Base-by-base conservation (phyloP, 2,113 vertebrate genomes). In the Spilogale gracilis region DNA sequence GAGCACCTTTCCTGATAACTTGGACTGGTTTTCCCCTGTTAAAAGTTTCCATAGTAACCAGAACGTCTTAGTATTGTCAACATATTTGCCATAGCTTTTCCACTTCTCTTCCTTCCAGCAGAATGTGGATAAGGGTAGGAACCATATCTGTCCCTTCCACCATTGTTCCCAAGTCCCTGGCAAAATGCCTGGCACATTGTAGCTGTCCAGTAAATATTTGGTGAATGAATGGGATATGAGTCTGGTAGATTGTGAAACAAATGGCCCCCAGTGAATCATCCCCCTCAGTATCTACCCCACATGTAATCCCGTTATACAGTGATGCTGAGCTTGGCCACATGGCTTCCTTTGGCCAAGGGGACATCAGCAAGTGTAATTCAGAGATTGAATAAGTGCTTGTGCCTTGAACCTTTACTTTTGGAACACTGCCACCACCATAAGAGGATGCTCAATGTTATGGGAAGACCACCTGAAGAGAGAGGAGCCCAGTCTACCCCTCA, bases 1-100 rank as follows among this genome's bases (percentile, higher is more conserved):
- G 27, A 56, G 32, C 17, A 56, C 32, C 48, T 92, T 94, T 94
- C 48, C 89, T 94, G 58, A 82, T 23, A 6, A 20, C 27, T 81
- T 58, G 11, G 74, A 76, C 43, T 65, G 52, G 38, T 96, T 93
- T 95, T 23, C 43, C 48, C 38, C 20, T 45, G n/a, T 52, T 67
- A 23, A 60, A 73, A 88, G 67, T 96, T 95, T 91, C 88, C n/a
- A 30, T 60, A 92, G 56, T 82, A 92, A 45, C 61, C 12, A 84
- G 45, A 91, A 86, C 43, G 80, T 91, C 38, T 76, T 63, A 88
- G 43, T 85, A 63, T 50, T 63, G 27, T 74, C 27, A 54, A 74
- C 61, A 67, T 12, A 23, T 83, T 94, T 96, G 67, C 50, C 48
- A 48, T 74, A 90, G 84, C n/a, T 89, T 83, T 27, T 61, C 71